Percentiles rank a stretch among this genome's conserved stretches.
phyloP scores from a whole-genome alignment of 2,113 vertebrate genomes.

The Eubucco bourcierii region DNA sequence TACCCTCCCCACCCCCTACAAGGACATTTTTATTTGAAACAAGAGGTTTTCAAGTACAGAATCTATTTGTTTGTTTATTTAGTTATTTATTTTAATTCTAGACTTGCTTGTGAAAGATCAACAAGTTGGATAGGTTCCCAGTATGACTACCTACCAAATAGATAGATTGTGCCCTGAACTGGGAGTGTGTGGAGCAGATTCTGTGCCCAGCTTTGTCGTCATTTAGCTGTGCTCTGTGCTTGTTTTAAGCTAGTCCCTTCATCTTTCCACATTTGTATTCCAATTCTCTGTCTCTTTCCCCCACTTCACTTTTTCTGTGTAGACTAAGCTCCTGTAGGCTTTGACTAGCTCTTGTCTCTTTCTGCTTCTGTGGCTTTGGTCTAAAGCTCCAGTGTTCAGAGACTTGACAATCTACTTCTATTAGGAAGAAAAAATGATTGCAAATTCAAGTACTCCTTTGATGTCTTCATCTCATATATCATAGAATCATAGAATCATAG shows the following conservation, averaged over 20 bases:
- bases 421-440: neutral
- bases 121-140: neutral
- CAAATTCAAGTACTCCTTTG: neutral
- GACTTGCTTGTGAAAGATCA: neutral
- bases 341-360: neutral
- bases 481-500: too few species aligned
- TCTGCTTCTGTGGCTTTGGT: neutral
- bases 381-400: neutral
- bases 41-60: neutral
- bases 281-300: neutral
- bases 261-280: neutral
- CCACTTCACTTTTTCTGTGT: neutral
- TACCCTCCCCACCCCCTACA: fast-evolving
- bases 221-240: neutral
- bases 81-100: neutral
- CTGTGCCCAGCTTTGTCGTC: neutral
- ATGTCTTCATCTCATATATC: neutral
- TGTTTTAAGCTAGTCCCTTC: neutral
- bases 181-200: neutral
- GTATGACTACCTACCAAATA: neutral
- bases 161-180: neutral
- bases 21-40: neutral
- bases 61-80: too few species aligned
- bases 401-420: neutral
- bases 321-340: neutral